Evolutionary conservation across 1,140 invertebrate genomes (phyloP).

Genomic region (Cecropterus lyciades): DNA sequence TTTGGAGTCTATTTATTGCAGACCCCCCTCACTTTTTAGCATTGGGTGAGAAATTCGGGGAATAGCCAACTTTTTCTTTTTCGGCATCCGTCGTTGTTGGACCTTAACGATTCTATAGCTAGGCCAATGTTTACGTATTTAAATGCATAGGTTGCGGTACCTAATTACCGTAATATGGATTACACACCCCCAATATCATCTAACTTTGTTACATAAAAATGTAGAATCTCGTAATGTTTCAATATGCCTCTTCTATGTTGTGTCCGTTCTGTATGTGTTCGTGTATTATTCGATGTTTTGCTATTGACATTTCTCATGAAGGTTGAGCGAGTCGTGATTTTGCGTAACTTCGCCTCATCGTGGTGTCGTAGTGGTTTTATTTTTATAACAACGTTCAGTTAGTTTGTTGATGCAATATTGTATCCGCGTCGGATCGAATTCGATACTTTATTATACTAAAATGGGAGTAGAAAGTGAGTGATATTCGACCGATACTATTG

Average conservation of each 20-base stretch:
- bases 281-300: constrained; percentile 53
- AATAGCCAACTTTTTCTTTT: too few species aligned
- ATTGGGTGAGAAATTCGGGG: too few species aligned
- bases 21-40: too few species aligned
- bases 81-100: too few species aligned
- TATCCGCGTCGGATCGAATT: constrained; percentile 33
- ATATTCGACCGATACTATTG: constrained; percentile 8
- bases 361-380: constrained; percentile 53
- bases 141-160: neutral
- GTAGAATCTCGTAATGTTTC: neutral
- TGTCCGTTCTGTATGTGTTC: constrained; percentile 3
- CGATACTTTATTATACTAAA: constrained; percentile 38
- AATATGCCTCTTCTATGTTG: neutral
- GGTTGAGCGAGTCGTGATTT: constrained; percentile 76
- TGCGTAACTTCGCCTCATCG: constrained; percentile 74
- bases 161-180: neutral
- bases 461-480: constrained; percentile 70
- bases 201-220: neutral
- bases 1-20: too few species aligned
- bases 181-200: neutral
- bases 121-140: neutral
- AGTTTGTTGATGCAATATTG: constrained; percentile 30
- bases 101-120: too few species aligned
- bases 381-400: constrained; percentile 27
- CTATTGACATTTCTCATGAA: constrained; percentile 81